phyloP scores from a whole-genome alignment of 1,140 invertebrate genomes.

The Nautilus pompilius region DNA sequence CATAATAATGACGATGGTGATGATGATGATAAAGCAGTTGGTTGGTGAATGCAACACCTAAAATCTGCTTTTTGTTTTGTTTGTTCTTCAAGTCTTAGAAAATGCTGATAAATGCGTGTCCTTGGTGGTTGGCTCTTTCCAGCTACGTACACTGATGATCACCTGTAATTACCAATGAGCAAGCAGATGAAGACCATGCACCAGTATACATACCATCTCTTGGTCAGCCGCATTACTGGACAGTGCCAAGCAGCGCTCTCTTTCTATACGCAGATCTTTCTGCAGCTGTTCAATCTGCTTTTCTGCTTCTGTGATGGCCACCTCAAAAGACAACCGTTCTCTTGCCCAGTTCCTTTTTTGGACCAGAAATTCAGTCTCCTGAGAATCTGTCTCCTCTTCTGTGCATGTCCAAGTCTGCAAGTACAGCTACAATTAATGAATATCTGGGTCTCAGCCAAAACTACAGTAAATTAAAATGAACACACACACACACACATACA shows the following conservation, averaged over 20 bases:
- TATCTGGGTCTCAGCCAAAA: too few species aligned
- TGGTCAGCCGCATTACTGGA: constrained; percentile 19
- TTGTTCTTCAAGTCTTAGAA: too few species aligned
- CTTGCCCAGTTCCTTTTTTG: constrained; percentile 49
- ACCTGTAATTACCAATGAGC: too few species aligned
- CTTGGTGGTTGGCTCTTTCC: too few species aligned
- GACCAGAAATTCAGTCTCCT: constrained; percentile 6
- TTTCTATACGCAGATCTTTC: constrained; percentile 30
- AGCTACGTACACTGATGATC: too few species aligned
- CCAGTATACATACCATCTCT: constrained; percentile 27
- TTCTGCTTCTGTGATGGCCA: constrained; percentile 42
- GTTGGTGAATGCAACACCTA: too few species aligned
- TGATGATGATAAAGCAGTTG: too few species aligned
- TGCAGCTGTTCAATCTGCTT: constrained; percentile 35
- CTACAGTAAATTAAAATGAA: background rate
- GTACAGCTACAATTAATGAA: too few species aligned
- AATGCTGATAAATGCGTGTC: too few species aligned
- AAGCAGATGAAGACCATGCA: background rate
- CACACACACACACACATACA: background rate
- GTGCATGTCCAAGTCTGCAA: background rate
- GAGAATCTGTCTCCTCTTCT: background rate
- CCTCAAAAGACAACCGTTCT: constrained; percentile 45
- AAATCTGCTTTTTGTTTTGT: too few species aligned
- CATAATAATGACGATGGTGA: too few species aligned
- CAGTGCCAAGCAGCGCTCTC: constrained; percentile 21